These are phyloP conservation scores for Drosophila kohkoa DNA, from an alignment of 1,140 invertebrate genomes.

Conservation along the genomic window DNA sequence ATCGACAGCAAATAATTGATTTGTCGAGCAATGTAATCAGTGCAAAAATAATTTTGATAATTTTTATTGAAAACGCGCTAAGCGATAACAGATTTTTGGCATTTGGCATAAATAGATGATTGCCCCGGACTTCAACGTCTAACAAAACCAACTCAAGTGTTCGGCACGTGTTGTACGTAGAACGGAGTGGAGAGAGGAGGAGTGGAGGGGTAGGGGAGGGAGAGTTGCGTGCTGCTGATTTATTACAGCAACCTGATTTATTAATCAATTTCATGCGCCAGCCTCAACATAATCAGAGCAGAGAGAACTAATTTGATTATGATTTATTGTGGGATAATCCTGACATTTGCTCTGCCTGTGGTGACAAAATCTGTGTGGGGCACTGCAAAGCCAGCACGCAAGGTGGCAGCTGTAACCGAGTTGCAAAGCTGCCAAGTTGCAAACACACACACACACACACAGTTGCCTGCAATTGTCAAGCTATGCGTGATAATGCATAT, in stretches of 20 bases:
- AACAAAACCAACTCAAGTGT: conserved; percentile 31
- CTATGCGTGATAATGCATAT: conserved; percentile 21
- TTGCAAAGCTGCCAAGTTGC: not conserved
- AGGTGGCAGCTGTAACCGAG: not conserved
- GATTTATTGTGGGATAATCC: conserved; percentile 62
- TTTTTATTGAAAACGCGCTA: conserved; percentile 60
- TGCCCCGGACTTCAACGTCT: not conserved
- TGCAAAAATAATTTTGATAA: conserved; percentile 69
- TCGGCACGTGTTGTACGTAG: conserved; percentile 29
- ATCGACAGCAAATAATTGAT: conserved; percentile 73
- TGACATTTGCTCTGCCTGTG: conserved; percentile 26
- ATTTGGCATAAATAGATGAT: conserved; percentile 42
- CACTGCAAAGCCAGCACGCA: not conserved
- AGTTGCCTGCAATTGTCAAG: conserved; percentile 50
- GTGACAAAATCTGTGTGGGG: conserved; percentile 16
- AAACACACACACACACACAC: not conserved
- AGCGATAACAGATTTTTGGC: conserved; percentile 49
- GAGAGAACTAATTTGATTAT: conserved; percentile 72
- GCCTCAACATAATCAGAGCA: conserved; percentile 60
- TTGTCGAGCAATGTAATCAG: conserved; percentile 50
- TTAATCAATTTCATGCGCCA: conserved; percentile 77
- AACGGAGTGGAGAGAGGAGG: not conserved
- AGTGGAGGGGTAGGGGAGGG: not conserved
- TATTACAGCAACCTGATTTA: conserved; percentile 63
- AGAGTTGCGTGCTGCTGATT: conserved; percentile 52